A percentile compares a stretch with the other conserved stretches of the same genome.
These are phyloP conservation scores for Sanderia malayensis DNA, from an alignment of 30 jellyfish, hydroid and myxozoan species.

Conservation along the genomic window DNA sequence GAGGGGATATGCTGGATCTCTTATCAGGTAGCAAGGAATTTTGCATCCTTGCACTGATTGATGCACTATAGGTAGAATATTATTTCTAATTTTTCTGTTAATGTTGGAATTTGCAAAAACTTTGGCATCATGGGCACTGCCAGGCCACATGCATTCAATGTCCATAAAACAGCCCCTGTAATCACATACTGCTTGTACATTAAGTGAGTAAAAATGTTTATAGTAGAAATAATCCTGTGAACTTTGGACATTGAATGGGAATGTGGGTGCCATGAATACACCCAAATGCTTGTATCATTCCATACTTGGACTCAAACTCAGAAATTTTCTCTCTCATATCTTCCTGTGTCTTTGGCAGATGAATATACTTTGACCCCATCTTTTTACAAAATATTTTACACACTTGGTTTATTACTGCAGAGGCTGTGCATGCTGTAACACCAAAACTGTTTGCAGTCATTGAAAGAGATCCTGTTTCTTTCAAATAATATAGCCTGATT, in stretches of 20 bases:
- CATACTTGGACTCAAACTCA: constrained; percentile 56
- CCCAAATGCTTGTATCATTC: constrained; percentile 60
- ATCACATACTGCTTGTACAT: constrained; percentile 56
- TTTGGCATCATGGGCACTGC: constrained; percentile 46
- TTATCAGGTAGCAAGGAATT: constrained; percentile 38
- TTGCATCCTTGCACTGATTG: constrained; percentile 1
- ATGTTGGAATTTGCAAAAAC: constrained; percentile 29
- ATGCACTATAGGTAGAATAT: constrained; percentile 11
- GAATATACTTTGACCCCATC: constrained; percentile 40
- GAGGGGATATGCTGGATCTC: constrained; percentile 68
- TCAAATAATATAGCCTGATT: constrained; percentile 17
- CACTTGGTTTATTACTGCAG: constrained; percentile 28
- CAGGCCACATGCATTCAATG: constrained; percentile 61
- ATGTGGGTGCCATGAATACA: constrained; percentile 59
- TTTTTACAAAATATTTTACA: constrained; percentile 14
- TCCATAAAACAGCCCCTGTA: constrained; percentile 50
- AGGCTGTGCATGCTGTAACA: constrained; percentile 35
- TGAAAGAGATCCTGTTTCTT: constrained; percentile 39
- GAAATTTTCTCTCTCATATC: constrained; percentile 40
- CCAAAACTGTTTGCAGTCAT: constrained; percentile 42
- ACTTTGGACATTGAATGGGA: constrained; percentile 31
- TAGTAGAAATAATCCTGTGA: constrained; percentile 38
- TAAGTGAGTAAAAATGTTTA: constrained; percentile 24
- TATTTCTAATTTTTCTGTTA: constrained; percentile 1
- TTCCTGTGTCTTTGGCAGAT: constrained; percentile 26